Conservation (phyloP, 2,888 invertebrate species). For the Apodemia zela region DNA sequence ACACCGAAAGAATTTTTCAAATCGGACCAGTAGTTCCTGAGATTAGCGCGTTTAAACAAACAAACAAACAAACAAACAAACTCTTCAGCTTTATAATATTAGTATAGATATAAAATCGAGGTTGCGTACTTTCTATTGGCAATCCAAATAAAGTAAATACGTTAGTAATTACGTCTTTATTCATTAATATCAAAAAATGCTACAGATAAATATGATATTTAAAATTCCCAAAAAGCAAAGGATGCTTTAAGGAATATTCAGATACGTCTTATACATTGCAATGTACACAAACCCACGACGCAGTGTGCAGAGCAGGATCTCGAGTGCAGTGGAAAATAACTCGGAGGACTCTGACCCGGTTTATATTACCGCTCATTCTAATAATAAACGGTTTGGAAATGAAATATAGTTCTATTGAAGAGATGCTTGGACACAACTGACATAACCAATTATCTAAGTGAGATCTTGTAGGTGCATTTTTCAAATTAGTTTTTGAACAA, state of each 20-base stretch:
- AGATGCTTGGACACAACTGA: neutral
- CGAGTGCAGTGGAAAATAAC: conserved; percentile 9
- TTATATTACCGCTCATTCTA: conserved; percentile 13
- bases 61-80: no score
- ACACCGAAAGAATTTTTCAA: no score
- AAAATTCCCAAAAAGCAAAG: no score
- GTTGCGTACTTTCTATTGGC: no score
- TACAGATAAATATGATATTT: no score
- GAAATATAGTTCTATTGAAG: conserved; percentile 7
- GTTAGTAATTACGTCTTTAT: no score
- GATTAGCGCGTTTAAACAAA: no score
- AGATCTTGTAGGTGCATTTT: neutral
- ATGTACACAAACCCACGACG: conserved; percentile 5
- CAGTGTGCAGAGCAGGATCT: conserved; percentile 9
- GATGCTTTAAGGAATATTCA: neutral
- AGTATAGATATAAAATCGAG: no score
- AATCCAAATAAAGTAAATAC: no score
- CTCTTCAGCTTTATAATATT: no score
- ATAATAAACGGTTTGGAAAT: conserved; percentile 13
- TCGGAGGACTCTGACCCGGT: conserved; percentile 15
- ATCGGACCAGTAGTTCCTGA: no score
- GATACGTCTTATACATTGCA: neutral
- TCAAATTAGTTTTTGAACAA: neutral
- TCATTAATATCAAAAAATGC: no score
- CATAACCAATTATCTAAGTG: neutral